Evolutionary conservation across 2,113 vertebrate genomes (phyloP).

Genomic region (Abramis brama): DNA sequence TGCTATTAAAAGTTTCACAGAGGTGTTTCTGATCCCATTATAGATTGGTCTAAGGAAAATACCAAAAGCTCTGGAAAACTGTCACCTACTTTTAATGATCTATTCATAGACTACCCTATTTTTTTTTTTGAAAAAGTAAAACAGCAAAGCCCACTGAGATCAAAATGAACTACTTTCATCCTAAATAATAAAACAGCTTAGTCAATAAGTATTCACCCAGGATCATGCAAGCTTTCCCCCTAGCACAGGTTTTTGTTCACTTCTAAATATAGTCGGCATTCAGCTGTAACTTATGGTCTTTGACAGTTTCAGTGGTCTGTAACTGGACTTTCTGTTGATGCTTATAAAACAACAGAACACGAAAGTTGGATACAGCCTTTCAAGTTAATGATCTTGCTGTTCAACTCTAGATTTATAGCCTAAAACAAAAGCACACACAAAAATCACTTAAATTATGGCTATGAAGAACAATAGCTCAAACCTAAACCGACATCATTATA

Average conservation of each 20-base stretch:
- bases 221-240: conserved; percentile 18
- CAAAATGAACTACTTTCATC: conserved; percentile 56
- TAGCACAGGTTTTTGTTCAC: conserved; percentile 10
- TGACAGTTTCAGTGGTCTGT: conserved; percentile 40
- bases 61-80: conserved; percentile 20
- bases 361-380: conserved; percentile 41
- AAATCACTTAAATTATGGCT: conserved; percentile 39
- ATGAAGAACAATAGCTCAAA: conserved; percentile 40
- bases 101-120: conserved; percentile 57
- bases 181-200: conserved; percentile 50
- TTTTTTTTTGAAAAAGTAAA: conserved; percentile 45
- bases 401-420: conserved; percentile 30
- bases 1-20: conserved; percentile 13
- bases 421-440: background rate
- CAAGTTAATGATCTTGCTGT: conserved; percentile 35
- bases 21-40: conserved; percentile 35
- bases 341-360: conserved; percentile 25
- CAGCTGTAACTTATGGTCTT: conserved; percentile 7
- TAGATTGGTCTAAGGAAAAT: conserved; percentile 12
- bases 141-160: conserved; percentile 39
- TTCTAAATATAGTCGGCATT: conserved; percentile 35
- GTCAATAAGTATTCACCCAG: conserved; percentile 50
- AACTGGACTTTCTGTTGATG: conserved; percentile 18
- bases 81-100: conserved; percentile 58
- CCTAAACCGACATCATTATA: background rate